Conservation (phyloP, 2,113 vertebrate species). For the Tapirus terrestris region DNA sequence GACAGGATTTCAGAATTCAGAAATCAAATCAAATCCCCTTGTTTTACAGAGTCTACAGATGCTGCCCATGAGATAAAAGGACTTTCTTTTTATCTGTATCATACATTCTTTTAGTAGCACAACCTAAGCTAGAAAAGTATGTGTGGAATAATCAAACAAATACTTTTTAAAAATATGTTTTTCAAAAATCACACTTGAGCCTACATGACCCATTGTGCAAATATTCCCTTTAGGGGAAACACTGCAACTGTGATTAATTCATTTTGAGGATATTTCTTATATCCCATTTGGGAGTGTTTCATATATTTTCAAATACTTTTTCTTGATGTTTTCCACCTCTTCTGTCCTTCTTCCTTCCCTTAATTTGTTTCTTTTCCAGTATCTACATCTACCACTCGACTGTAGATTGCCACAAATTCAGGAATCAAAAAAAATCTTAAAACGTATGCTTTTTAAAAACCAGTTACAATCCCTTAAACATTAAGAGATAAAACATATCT, state of each 20-base stretch:
- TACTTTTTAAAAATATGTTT: background rate
- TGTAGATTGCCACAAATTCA: background rate
- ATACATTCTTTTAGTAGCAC: background rate
- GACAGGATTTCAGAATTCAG: background rate
- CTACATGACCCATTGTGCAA: background rate
- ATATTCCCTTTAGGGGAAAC: constrained; percentile 1
- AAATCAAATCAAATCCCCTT: background rate
- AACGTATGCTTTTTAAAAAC: background rate
- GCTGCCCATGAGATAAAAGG: constrained; percentile 16
- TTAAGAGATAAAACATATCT: too few relatives aligned
- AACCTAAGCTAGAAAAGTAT: background rate
- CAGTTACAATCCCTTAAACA: background rate
- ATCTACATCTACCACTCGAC: background rate
- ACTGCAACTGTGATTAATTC: background rate
- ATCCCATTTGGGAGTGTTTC: background rate
- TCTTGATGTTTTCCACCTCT: background rate
- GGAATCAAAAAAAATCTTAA: background rate
- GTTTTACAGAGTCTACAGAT: background rate
- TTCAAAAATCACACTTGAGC: constrained; percentile 52
- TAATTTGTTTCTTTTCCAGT: background rate
- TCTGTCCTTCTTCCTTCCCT: background rate
- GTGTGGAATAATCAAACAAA: constrained; percentile 12
- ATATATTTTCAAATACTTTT: constrained; percentile 12
- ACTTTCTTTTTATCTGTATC: background rate
- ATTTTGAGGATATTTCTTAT: background rate